These are phyloP conservation scores for Bombus pyrosoma DNA, from an alignment of 1,140 invertebrate species.

Conservation along the genomic window DNA sequence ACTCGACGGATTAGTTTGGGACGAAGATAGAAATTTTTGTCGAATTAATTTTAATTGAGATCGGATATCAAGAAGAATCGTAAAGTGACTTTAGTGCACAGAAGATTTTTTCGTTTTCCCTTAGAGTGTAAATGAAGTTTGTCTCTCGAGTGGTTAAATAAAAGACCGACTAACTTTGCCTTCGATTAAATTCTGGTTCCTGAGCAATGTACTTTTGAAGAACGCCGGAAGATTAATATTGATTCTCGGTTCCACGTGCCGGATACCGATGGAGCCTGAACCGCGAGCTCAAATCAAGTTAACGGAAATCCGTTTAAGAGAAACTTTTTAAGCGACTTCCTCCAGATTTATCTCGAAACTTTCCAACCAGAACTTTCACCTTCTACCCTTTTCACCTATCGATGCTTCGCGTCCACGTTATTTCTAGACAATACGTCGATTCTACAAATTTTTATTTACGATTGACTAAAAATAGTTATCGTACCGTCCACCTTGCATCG, in stretches of 20 bases:
- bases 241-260: background rate
- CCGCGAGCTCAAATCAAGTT: constrained; percentile 20
- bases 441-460: background rate
- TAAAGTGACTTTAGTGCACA: background rate
- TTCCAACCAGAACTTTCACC: background rate
- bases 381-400: background rate
- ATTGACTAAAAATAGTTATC: background rate
- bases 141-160: constrained; percentile 14
- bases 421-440: background rate
- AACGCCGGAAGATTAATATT: constrained; percentile 39
- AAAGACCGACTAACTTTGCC: background rate
- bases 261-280: constrained; percentile 16
- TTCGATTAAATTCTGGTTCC: constrained; percentile 16
- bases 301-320: constrained; percentile 40
- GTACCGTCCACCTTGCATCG: no score
- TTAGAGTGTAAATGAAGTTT: background rate
- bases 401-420: no score
- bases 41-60: background rate
- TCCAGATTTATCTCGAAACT: constrained; percentile 31
- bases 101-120: background rate
- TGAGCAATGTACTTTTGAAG: background rate
- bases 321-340: constrained; percentile 43
- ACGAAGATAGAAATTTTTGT: background rate
- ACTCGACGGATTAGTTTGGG: background rate
- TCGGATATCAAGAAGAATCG: background rate